A percentile compares a stretch with the other conserved stretches of the same genome.
phyloP scores from a whole-genome alignment of 2,113 vertebrate genomes.

The Osmerus mordax region DNA sequence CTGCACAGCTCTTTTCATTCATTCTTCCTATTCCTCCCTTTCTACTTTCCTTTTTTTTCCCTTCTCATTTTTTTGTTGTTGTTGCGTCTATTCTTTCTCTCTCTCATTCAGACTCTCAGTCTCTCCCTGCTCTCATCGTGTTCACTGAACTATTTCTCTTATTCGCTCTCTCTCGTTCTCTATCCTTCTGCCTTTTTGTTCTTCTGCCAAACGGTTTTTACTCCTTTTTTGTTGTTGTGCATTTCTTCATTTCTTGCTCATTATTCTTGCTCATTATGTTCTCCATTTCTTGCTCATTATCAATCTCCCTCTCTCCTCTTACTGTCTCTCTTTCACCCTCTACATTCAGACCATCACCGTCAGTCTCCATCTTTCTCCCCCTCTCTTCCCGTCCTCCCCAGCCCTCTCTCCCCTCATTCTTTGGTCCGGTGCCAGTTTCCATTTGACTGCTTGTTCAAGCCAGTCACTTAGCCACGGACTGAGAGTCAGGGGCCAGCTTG shows the following conservation, averaged over 20 bases:
- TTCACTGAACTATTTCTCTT: neutral
- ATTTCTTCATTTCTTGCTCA: no score
- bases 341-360: neutral
- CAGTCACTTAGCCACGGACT: conserved; percentile 20
- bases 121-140: neutral
- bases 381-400: conserved; percentile 15
- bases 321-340: conserved; percentile 10
- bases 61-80: neutral
- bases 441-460: conserved; percentile 27
- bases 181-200: conserved; percentile 10
- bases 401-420: conserved; percentile 14
- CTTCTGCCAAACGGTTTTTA: neutral
- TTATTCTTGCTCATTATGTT: no score
- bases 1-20: conserved; percentile 48
- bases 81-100: conserved; percentile 27
- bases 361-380: no score
- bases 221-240: no score
- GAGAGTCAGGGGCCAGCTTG: conserved; percentile 16
- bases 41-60: neutral
- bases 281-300: no score
- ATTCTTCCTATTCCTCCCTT: neutral
- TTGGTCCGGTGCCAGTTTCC: conserved; percentile 12
- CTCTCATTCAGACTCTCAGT: conserved; percentile 37
- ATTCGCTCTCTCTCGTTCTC: neutral
- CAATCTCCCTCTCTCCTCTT: neutral